Evolutionary conservation across 2,888 invertebrate genomes (phyloP), one percentile per base, ranked within the genome.

Genomic region (Oscheius onirici): DNA sequence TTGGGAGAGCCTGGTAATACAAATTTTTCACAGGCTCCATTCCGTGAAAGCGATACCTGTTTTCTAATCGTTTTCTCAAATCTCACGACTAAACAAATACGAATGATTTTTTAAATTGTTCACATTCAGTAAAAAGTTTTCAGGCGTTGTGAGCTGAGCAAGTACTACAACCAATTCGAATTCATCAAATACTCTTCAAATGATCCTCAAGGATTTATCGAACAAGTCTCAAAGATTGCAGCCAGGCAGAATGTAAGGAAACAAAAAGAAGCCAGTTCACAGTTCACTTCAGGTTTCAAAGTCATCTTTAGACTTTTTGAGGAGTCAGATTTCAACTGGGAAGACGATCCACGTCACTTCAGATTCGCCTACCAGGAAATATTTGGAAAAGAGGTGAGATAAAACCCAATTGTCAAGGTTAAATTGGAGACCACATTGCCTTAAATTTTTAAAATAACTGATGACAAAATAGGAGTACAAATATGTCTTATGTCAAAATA

Each of bases 141-240:
- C 65, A 84, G 84, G 84, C 72, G 84, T 20, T 84, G 84, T 61
- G 77, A 83, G 44, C 71, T 82, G 20, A 52, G 77, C 20, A 77
- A 46, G 44, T 71, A 76, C 54, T 71, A 71, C 55, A 15, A 74
- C 1, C 72, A 79, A 55, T 80, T 75, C 63, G 71, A 73, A 10
- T 80, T 80, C 57, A 74, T 82, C 17, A 70, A 77, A 6, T 82
- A 82, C 54, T 80, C 82, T 17, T 76, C 77, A 52, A 15, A 13
- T 6, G 76, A 80, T 61, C 77, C 79, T 1, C 68, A 74, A 15
- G 61, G 69, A 10, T 68, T 73, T 41, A 68, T 82, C 1, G 71
- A 76, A 58, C 61, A 69, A 11, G 73, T 78, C 54, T 71, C 80
- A 49, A 74, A 78, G 43, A 67, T 69, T 49, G 68, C 76, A 24